phyloP scores from a whole-genome alignment of 2,113 vertebrate genomes.

The Sciurus niger region DNA sequence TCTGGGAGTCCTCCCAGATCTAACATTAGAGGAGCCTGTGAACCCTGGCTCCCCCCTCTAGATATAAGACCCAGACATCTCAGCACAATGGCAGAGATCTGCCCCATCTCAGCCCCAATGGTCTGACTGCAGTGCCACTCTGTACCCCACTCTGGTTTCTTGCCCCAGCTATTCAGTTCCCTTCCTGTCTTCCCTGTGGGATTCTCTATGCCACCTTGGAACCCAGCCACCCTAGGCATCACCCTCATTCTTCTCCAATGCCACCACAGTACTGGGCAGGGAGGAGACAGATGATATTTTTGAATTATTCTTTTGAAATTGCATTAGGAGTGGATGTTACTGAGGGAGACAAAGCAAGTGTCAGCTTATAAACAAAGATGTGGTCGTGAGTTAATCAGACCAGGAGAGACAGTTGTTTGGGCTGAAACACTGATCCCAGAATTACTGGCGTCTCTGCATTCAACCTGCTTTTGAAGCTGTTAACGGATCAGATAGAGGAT shows the following conservation, averaged over 20 bases:
- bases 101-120: neutral
- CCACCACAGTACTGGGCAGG: neutral
- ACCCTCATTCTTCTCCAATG: neutral
- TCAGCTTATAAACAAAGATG: neutral
- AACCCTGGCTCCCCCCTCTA: neutral
- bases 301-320: constrained; percentile 23
- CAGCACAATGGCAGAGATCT: neutral
- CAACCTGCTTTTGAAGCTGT: neutral
- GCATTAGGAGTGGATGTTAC: neutral
- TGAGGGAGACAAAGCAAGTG: neutral
- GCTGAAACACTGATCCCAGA: neutral
- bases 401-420: neutral
- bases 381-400: neutral
- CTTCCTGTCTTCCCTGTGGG: neutral
- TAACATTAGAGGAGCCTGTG: neutral
- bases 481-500: neutral
- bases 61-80: neutral
- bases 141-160: neutral
- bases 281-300: neutral
- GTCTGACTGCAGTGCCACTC: neutral
- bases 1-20: neutral
- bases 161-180: neutral
- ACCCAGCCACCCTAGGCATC: neutral
- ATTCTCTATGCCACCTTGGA: neutral
- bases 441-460: neutral